phyloP scores from a whole-genome alignment of 2,888 invertebrate genomes.

The Dichetophora obliterata region DNA sequence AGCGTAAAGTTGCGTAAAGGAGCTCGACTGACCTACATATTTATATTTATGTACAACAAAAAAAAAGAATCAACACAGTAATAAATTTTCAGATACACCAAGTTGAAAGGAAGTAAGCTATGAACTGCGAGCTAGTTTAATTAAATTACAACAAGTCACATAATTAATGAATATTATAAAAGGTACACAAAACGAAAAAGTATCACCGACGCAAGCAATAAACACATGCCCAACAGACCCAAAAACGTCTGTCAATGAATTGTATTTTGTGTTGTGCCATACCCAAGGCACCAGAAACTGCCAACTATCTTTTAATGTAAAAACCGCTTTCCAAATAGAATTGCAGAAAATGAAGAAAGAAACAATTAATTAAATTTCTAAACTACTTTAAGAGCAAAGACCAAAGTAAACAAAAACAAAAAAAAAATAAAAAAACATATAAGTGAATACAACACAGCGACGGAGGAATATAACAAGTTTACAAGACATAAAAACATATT shows the following conservation, averaged over 20 bases:
- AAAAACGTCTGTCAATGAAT: neutral
- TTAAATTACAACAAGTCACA: neutral
- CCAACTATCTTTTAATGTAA: neutral
- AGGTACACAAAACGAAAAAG: neutral
- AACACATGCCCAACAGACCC: neutral
- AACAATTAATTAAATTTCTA: slow-evolving; percentile 23
- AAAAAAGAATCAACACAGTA: neutral
- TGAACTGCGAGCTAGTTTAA: neutral
- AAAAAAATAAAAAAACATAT: slow-evolving; percentile 4
- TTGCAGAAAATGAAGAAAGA: slow-evolving; percentile 15
- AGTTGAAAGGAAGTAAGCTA: neutral
- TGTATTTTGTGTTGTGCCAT: neutral
- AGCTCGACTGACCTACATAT: neutral
- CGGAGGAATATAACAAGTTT: slow-evolving; percentile 17
- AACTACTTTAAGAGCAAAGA: slow-evolving; percentile 22
- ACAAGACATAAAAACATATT: slow-evolving; percentile 21
- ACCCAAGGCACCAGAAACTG: neutral
- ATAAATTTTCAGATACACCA: neutral
- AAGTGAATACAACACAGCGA: neutral
- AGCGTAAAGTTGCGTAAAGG: no score
- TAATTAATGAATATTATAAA: neutral
- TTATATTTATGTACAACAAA: neutral
- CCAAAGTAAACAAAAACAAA: neutral
- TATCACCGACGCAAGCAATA: neutral
- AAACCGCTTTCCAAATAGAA: slow-evolving; percentile 28